Conservation (phyloP, 2,888 invertebrate genomes). For the Tachina lurida region DNA sequence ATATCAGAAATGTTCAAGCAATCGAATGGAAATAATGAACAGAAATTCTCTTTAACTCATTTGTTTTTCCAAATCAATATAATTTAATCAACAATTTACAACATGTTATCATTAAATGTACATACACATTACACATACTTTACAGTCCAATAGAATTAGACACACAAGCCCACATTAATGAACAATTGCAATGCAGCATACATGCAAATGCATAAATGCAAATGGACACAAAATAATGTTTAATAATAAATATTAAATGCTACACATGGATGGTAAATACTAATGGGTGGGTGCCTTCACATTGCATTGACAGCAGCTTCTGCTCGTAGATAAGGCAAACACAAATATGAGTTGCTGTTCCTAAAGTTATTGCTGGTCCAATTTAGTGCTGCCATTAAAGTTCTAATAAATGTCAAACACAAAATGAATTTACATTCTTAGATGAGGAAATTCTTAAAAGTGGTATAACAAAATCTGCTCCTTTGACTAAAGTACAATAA, state of each 20-base stretch:
- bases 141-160: neutral
- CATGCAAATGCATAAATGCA: constrained; percentile 17
- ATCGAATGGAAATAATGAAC: constrained; percentile 22
- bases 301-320: neutral
- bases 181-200: neutral
- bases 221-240: constrained; percentile 53
- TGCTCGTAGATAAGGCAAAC: neutral
- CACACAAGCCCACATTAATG: neutral
- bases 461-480: too few relatives aligned
- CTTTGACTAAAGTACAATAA: too few relatives aligned
- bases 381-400: constrained; percentile 4
- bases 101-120: constrained; percentile 53
- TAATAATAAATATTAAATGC: constrained; percentile 64
- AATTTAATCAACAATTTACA: constrained; percentile 70
- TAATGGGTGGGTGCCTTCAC: neutral
- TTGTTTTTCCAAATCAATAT: constrained; percentile 64
- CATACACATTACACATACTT: constrained; percentile 19
- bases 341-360: constrained; percentile 18
- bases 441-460: too few relatives aligned
- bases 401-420: neutral
- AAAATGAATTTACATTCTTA: neutral
- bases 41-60: constrained; percentile 28
- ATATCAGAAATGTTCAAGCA: neutral
- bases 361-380: neutral
- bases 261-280: constrained; percentile 20